A percentile compares a stretch with the other conserved stretches of the same genome.
Conservation (phyloP, 1,140 invertebrate genomes). For the Nebria ingens region DNA sequence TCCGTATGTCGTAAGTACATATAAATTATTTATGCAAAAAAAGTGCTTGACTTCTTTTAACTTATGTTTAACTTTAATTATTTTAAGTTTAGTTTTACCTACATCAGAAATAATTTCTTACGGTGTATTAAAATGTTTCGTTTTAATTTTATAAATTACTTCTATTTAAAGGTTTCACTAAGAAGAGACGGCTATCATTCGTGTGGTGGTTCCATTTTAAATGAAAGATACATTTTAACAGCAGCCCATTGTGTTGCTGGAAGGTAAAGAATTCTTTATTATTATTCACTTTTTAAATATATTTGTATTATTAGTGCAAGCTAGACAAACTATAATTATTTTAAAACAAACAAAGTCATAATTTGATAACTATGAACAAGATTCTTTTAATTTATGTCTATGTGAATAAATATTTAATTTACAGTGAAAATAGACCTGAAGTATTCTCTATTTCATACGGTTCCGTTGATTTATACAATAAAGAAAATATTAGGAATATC, state of each 20-base stretch:
- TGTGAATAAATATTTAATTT: background rate
- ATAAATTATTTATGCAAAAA: no score
- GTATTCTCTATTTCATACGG: conserved; percentile 16
- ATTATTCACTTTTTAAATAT: conserved; percentile 7
- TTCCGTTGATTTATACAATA: conserved; percentile 11
- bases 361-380: background rate
- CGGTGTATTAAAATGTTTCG: background rate
- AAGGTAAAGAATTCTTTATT: conserved; percentile 10
- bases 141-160: conserved; percentile 10
- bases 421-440: background rate
- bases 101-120: background rate
- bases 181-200: conserved; percentile 18
- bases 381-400: background rate
- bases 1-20: conserved; percentile 17
- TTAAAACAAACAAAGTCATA: no score
- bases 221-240: conserved; percentile 17
- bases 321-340: no score
- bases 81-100: background rate
- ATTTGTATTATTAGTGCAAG: no score
- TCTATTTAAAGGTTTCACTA: conserved; percentile 18
- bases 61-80: background rate
- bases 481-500: conserved; percentile 21
- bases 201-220: conserved; percentile 30
- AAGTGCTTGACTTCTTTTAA: no score
- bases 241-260: conserved; percentile 16